phyloP scores from a whole-genome alignment of 2,113 vertebrate species.

The Datnioides undecimradiatus region DNA sequence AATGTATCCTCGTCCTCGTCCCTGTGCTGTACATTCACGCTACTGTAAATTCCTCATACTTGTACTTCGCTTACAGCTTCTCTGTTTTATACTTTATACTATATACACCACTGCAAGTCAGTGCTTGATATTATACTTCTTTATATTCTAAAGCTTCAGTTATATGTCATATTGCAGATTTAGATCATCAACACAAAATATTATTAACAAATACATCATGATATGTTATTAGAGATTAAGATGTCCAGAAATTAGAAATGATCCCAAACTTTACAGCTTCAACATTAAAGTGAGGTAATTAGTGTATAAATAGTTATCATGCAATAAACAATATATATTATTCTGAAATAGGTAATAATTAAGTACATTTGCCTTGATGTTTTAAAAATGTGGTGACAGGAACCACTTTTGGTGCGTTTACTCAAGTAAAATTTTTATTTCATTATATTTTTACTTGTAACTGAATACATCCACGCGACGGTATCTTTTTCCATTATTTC shows the following conservation, averaged over 20 bases:
- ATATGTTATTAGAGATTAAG: not conserved
- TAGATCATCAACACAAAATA: not conserved
- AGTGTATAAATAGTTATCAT: not conserved
- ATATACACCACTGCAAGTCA: not conserved
- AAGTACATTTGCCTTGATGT: not conserved
- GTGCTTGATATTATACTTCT: not conserved
- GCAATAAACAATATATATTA: not conserved
- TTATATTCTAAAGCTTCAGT: not conserved
- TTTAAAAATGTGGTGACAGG: not conserved
- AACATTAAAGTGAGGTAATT: not conserved
- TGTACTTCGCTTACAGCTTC: not conserved
- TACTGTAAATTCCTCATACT: not conserved
- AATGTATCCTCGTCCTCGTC: conserved; percentile 23
- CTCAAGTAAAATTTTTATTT: not conserved
- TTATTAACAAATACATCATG: not conserved
- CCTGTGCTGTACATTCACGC: conserved; percentile 3
- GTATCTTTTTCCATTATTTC: not conserved
- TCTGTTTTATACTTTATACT: not conserved
- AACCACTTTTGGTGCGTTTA: not conserved
- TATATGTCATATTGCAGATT: not conserved
- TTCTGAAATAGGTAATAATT: not conserved
- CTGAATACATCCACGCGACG: not conserved
- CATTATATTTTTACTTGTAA: not conserved
- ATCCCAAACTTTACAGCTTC: not conserved
- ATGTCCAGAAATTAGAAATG: not conserved